These are phyloP conservation scores for Panthera uncia DNA, from an alignment of 2,113 vertebrate species.

Conservation along the genomic window DNA sequence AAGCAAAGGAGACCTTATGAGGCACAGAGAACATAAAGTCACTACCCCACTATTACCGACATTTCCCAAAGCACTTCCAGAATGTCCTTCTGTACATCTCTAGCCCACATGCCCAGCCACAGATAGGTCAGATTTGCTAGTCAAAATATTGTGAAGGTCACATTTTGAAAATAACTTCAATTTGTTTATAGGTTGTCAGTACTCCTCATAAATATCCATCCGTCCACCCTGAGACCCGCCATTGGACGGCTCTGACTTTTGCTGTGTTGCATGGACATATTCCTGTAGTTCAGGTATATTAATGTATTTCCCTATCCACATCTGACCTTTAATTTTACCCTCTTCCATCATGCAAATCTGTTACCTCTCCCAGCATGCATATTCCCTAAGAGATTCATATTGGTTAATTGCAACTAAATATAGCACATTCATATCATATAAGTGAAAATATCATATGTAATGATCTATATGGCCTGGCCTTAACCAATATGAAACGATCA, in stretches of 20 bases:
- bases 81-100: constrained; percentile 59
- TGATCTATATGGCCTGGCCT: constrained; percentile 44
- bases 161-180: constrained; percentile 85
- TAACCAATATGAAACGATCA: constrained; percentile 84
- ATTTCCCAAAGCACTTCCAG: constrained; percentile 44
- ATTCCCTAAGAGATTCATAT: constrained; percentile 82
- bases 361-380: constrained; percentile 81
- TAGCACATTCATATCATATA: neutral
- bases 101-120: constrained; percentile 66
- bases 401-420: constrained; percentile 78
- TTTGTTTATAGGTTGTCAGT: constrained; percentile 97
- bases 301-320: constrained; percentile 85
- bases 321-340: constrained; percentile 82
- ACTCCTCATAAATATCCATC: constrained; percentile 99
- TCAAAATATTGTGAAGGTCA: constrained; percentile 76
- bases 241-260: constrained; percentile 99
- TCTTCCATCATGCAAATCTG: constrained; percentile 74
- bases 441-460: constrained; percentile 36
- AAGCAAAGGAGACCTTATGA: neutral
- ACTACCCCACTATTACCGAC: neutral
- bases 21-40: neutral
- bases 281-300: constrained; percentile 98
- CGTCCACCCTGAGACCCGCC: constrained; percentile 98
- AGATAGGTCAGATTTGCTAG: constrained; percentile 77
- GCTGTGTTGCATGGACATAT: constrained; percentile 99